Evolutionary conservation across 2,797 vertebrate genomes (phyloP).

Genomic region (Sandelia bainsii): DNA sequence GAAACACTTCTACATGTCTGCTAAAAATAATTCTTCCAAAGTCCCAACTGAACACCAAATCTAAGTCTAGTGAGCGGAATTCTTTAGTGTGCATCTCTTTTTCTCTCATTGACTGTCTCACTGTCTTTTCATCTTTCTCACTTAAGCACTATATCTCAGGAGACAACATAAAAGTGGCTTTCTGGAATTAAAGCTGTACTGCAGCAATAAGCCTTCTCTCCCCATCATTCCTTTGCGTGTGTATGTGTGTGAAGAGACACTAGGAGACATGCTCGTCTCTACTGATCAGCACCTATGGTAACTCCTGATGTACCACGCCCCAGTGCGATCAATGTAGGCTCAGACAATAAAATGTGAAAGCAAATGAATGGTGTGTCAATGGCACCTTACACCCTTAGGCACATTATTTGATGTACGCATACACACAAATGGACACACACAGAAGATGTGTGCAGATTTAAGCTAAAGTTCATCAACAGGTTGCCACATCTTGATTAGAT

Average conservation of each 20-base stretch:
- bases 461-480: background rate
- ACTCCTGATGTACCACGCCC: background rate
- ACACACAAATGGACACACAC: background rate
- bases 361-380: slow-evolving; percentile 3
- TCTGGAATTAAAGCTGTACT: slow-evolving; percentile 35
- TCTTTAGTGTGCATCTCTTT: slow-evolving; percentile 15
- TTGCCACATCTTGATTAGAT: slow-evolving; percentile 27
- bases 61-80: slow-evolving; percentile 16
- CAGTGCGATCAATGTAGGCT: slow-evolving; percentile 4
- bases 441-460: background rate
- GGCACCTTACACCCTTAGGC: background rate
- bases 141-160: slow-evolving; percentile 16
- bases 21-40: slow-evolving; percentile 25
- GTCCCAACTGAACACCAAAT: slow-evolving; percentile 25
- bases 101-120: slow-evolving; percentile 34
- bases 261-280: background rate
- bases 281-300: slow-evolving; percentile 16
- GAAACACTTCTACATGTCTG: background rate
- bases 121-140: slow-evolving; percentile 34
- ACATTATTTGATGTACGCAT: background rate
- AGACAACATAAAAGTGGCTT: slow-evolving; percentile 51
- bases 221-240: background rate
- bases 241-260: slow-evolving; percentile 6
- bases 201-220: slow-evolving; percentile 26
- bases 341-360: slow-evolving; percentile 2